phyloP scores from a whole-genome alignment of 2,888 invertebrate genomes.

The Drosophila buzzatii region DNA sequence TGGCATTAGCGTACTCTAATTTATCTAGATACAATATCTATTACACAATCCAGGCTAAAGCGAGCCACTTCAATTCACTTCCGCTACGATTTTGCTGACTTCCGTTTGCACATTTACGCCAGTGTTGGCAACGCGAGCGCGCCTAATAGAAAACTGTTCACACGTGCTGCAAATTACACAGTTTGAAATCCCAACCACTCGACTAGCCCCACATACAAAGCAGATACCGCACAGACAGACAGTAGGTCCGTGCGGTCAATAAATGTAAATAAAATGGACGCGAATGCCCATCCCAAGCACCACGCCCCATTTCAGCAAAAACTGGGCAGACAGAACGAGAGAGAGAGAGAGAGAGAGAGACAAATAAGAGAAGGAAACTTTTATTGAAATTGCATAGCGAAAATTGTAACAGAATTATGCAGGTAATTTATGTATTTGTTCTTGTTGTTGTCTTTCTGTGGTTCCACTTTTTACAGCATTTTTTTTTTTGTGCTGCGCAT shows the following conservation, averaged over 20 bases:
- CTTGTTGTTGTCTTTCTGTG: constrained; percentile 12
- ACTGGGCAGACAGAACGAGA: neutral
- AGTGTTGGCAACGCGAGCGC: constrained; percentile 44
- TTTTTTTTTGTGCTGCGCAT: constrained; percentile 4
- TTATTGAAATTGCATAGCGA: constrained; percentile 55
- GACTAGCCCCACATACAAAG: constrained; percentile 4
- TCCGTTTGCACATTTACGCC: constrained; percentile 61
- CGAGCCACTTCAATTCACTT: constrained; percentile 53
- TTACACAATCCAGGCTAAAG: constrained; percentile 33
- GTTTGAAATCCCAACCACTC: constrained; percentile 36
- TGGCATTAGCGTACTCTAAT: neutral
- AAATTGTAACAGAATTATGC: constrained; percentile 66
- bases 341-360: neutral
- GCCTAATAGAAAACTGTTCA: constrained; percentile 69
- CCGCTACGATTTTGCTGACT: constrained; percentile 52
- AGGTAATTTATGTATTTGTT: constrained; percentile 68
- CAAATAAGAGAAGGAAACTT: constrained; percentile 13
- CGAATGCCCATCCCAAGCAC: constrained; percentile 28
- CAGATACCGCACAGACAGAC: constrained; percentile 20
- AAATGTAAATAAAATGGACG: constrained; percentile 69
- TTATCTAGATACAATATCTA: constrained; percentile 34
- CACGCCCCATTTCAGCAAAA: constrained; percentile 50
- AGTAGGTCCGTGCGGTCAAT: constrained; percentile 59
- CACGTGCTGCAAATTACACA: constrained; percentile 70
- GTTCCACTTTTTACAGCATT: constrained; percentile 7